Base-by-base conservation (phyloP, 2,888 invertebrate genomes). In the Aspidapion aeneum region DNA sequence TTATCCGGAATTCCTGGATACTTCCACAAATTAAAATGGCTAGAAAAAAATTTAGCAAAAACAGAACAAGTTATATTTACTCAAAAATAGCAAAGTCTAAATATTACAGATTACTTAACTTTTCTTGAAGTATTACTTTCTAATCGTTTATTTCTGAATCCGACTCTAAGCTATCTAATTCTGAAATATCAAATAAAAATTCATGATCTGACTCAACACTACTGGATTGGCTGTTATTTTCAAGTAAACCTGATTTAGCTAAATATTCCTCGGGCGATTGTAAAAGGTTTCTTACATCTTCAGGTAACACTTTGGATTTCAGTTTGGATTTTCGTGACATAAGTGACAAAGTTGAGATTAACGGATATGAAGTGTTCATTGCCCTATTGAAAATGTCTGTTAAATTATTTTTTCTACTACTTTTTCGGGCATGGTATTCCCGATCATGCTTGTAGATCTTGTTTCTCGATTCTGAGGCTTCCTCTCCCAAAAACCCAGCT, bases 371-470 rank as follows among this genome's bases (percentile, higher is more conserved):
- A 18, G 62, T 55, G 50, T 52, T 55, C 62, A 62, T 62, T 17
- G 62, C 58, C 48, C 62, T 62, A 54, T 62, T 12, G 21, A 62
- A 58, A 5, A 62, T 22, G 20, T 62, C 62, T 60, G 58, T 21
- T 19, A 60, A 18, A 49, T 60, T 55, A 60, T 55, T 54, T 60
- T 55, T 2, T 21, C 60, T 22, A 49, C 60, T 63, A 20, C 18
- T 63, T 58, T 62, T 62, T 48, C 62, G 19, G n/a, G n/a, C n/a
- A n/a, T n/a, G n/a, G n/a, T n/a, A n/a, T n/a, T 58, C 35, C 18
- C 58, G 58, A 19, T 62, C 62, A 16, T 51, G 18, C 48, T 62
- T 58, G 18, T 62, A 58, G 12, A 62, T 16, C 50, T 62, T 62
- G 51, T 62, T 62, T 52, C 58, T 20, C 1, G 58, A 50, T 49